These are phyloP conservation scores for Chunga burmeisteri DNA, from an alignment of 2,113 vertebrate species.

Conservation along the genomic window DNA sequence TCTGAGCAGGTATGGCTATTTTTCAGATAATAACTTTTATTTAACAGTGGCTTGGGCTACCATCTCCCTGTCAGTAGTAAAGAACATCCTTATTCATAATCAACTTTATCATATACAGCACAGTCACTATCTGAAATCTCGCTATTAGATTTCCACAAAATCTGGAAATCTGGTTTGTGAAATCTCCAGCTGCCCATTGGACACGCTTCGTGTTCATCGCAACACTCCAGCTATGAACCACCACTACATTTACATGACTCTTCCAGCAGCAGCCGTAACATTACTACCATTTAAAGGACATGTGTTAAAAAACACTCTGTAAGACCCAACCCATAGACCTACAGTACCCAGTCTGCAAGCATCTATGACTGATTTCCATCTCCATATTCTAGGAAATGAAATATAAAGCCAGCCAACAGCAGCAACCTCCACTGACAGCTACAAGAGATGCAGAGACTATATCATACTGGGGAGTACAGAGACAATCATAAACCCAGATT, in stretches of 20 bases:
- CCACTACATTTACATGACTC: neutral
- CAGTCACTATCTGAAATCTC: neutral
- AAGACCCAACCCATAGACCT: neutral
- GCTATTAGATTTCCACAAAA: neutral
- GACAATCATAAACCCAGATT: neutral
- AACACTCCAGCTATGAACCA: neutral
- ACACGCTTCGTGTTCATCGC: neutral
- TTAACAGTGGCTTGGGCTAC: neutral
- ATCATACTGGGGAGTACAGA: neutral
- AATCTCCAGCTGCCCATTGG: neutral
- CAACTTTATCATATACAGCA: neutral
- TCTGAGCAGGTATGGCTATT: neutral
- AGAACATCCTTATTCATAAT: neutral
- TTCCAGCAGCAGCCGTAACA: neutral
- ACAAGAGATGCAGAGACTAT: neutral
- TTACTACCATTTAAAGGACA: neutral
- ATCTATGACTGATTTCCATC: neutral
- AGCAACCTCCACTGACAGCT: neutral
- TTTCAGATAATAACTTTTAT: neutral
- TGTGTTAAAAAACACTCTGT: neutral
- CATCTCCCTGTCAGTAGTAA: neutral
- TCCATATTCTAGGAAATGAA: neutral
- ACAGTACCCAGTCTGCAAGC: neutral
- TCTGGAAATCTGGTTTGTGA: neutral
- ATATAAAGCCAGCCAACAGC: neutral